Percentiles rank a stretch among this genome's conserved stretches.
These are phyloP conservation scores for Leptopilina boulardi DNA, from an alignment of 1,140 invertebrate genomes.

Conservation along the genomic window DNA sequence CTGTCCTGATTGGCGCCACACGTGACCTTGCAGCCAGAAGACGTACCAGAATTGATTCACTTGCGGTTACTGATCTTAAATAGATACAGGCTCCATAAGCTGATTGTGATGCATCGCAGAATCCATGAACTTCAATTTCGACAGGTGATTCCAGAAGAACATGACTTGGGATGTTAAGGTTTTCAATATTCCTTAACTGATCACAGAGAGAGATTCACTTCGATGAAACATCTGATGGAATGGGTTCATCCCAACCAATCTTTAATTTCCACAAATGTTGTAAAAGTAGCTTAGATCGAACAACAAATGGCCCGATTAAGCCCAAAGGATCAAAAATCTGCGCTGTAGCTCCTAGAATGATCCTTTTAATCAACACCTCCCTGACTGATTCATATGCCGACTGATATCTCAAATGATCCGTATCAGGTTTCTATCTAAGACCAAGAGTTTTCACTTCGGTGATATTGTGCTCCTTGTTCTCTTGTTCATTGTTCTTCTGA, in stretches of 20 bases:
- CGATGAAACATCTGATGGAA: neutral
- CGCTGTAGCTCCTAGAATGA: slow-evolving; percentile 54
- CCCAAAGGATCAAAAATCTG: slow-evolving; percentile 57
- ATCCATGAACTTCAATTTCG: too few species aligned
- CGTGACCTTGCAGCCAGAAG: slow-evolving; percentile 51
- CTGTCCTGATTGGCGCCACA: slow-evolving; percentile 16
- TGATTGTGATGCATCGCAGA: too few species aligned
- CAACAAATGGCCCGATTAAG: slow-evolving; percentile 3
- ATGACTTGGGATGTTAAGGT: slow-evolving; percentile 41
- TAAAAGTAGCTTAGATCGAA: slow-evolving; percentile 33
- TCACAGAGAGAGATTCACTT: slow-evolving; percentile 41
- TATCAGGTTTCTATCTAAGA: neutral
- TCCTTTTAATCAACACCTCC: slow-evolving; percentile 54
- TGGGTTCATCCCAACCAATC: slow-evolving; percentile 24
- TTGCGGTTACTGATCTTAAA: neutral
- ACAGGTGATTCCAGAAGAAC: too few species aligned
- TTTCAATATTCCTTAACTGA: neutral
- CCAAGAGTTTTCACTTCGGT: neutral
- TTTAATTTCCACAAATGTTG: slow-evolving; percentile 35
- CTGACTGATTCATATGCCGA: neutral
- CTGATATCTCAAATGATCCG: slow-evolving; percentile 44
- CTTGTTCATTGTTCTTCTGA: neutral
- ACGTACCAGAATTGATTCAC: neutral
- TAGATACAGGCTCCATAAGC: too few species aligned
- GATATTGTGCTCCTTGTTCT: neutral